Conservation (phyloP, 2,797 vertebrate genomes). For the Mionectes olivaceus region DNA sequence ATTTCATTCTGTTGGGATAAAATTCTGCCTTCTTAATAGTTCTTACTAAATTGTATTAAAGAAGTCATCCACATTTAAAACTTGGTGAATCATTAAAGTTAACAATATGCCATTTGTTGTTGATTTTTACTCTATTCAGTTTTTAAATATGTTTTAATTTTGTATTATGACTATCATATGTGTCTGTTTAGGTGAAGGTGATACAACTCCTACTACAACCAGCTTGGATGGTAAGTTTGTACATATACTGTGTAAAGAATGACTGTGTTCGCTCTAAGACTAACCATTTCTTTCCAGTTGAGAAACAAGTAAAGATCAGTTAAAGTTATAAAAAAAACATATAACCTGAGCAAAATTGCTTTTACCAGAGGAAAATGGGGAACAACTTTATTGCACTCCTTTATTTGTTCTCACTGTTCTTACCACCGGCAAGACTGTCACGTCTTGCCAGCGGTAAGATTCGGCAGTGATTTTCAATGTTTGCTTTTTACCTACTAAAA, state of each 20-base stretch:
- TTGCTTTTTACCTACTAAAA: neutral
- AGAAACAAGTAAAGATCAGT: neutral
- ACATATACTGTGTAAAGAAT: neutral
- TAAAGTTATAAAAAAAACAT: neutral
- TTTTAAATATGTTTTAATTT: constrained; percentile 32
- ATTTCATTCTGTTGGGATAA: neutral
- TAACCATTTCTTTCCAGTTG: neutral
- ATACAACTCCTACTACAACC: constrained; percentile 76
- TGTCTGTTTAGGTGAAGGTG: constrained; percentile 79
- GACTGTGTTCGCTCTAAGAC: neutral
- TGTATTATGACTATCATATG: neutral
- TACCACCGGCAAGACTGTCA: neutral
- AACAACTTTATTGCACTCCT: neutral
- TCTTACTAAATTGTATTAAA: neutral
- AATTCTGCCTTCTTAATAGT: neutral
- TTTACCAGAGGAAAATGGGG: neutral
- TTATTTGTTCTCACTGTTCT: neutral
- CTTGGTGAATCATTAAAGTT: neutral
- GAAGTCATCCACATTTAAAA: neutral
- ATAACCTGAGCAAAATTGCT: neutral
- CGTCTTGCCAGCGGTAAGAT: neutral
- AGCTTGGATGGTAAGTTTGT: constrained; percentile 74
- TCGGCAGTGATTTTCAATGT: neutral
- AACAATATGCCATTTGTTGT: neutral
- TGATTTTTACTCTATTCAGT: neutral